Percentiles rank a stretch among this genome's conserved stretches.
Conservation (phyloP, 2,113 vertebrate species). For the Nerophis lumbriciformis region DNA sequence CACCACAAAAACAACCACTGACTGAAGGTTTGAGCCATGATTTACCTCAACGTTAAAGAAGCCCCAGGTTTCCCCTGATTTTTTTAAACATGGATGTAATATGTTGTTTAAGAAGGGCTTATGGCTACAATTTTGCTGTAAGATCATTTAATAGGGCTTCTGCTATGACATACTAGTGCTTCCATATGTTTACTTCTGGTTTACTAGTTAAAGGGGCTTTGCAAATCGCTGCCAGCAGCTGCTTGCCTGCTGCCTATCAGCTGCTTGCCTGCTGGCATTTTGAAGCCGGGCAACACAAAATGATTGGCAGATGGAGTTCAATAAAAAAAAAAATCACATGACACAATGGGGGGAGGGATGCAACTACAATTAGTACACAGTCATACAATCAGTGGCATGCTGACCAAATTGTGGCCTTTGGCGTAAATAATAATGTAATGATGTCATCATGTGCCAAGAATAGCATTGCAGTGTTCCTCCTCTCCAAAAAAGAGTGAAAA, state of each 20-base stretch:
- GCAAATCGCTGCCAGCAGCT: constrained; percentile 40
- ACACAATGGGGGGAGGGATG: constrained; percentile 11
- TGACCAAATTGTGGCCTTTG: constrained; percentile 6
- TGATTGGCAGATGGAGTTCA: constrained; percentile 46
- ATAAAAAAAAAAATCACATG: constrained; percentile 24
- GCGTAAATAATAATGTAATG: constrained; percentile 34
- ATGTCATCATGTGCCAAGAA: constrained; percentile 3
- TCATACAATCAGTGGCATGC: constrained; percentile 17
- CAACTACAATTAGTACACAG: constrained; percentile 33
- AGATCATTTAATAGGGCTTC: constrained; percentile 4
- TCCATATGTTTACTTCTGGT: constrained; percentile 33
- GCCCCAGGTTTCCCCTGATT: no score
- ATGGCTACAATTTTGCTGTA: no score
- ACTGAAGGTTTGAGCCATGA: no score
- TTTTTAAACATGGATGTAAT: no score
- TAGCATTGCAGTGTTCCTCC: neutral
- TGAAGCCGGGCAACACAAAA: constrained; percentile 36
- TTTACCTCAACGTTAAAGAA: no score
- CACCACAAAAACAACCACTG: constrained; percentile 1
- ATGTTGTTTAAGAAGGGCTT: no score
- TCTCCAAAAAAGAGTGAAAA: no score
- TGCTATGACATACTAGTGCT: constrained; percentile 31
- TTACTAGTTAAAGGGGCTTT: constrained; percentile 49
- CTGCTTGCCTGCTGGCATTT: constrained; percentile 17
- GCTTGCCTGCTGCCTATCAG: constrained; percentile 15